A percentile compares a stretch with the other conserved stretches of the same genome.
phyloP scores from a whole-genome alignment of 2,797 vertebrate species.

The Coilia nasus region DNA sequence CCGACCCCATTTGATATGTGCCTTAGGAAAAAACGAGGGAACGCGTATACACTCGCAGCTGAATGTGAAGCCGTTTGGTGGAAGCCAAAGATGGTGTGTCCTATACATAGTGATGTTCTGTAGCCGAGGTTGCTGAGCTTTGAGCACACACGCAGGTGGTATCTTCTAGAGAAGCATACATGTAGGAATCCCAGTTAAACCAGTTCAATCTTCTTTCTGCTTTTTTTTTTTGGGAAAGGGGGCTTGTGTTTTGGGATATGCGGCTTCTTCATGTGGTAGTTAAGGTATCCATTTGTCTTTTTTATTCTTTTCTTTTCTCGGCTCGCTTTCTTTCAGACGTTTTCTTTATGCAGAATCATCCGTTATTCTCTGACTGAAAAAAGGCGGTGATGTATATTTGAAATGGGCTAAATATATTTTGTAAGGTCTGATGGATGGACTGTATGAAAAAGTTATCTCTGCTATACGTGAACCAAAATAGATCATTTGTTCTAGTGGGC shows the following conservation, averaged over 20 bases:
- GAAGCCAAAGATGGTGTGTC: background rate
- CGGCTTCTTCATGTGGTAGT: constrained; percentile 21
- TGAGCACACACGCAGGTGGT: background rate
- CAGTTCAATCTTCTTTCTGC: background rate
- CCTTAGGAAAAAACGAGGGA: constrained; percentile 26
- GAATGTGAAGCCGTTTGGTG: constrained; percentile 4
- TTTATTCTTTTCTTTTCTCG: constrained; percentile 67
- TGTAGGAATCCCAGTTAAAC: background rate
- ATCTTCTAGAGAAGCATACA: background rate
- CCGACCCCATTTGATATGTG: background rate
- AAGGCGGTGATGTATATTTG: constrained; percentile 2
- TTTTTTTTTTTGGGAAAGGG: background rate
- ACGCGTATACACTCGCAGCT: background rate
- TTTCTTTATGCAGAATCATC: constrained; percentile 52
- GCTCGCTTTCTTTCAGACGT: constrained; percentile 56
- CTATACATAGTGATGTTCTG: no score
- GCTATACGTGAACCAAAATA: constrained; percentile 4
- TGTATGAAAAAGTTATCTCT: background rate
- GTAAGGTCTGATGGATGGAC: background rate
- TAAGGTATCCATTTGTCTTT: constrained; percentile 28
- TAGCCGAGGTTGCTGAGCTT: background rate
- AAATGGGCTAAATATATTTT: background rate
- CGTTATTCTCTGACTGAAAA: constrained; percentile 38
- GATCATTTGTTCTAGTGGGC: constrained; percentile 13
- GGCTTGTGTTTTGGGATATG: background rate